phyloP scores from a whole-genome alignment of 2,113 vertebrate species.

The Mastomys natalensis region DNA sequence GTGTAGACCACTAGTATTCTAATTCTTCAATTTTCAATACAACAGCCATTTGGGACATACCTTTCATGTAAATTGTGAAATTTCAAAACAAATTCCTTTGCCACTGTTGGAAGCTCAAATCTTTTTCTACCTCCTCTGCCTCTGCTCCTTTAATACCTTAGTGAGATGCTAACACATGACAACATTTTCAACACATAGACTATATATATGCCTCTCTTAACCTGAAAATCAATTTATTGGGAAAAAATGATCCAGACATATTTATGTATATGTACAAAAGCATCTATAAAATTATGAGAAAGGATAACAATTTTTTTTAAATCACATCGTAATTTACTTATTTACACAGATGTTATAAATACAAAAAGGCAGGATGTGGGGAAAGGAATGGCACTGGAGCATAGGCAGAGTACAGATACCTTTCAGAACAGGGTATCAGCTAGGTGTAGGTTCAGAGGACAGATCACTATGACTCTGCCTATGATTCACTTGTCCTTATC shows the following conservation, averaged over 20 bases:
- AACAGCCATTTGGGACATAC: neutral
- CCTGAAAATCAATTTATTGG: neutral
- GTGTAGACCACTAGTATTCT: neutral
- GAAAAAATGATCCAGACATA: neutral
- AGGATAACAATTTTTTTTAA: too few species aligned
- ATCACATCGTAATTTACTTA: too few species aligned
- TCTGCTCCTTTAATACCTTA: neutral
- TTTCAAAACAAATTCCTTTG: neutral
- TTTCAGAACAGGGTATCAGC: too few species aligned
- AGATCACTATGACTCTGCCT: too few species aligned
- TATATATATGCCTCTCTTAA: neutral
- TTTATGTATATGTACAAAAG: neutral
- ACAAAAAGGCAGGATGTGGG: too few species aligned
- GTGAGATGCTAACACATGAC: accelerated
- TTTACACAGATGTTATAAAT: too few species aligned
- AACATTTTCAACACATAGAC: neutral
- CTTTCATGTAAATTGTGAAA: neutral
- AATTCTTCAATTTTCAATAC: too few species aligned
- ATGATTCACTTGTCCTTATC: too few species aligned
- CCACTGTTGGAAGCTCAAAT: neutral
- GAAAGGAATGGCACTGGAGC: too few species aligned
- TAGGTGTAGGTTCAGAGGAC: too few species aligned
- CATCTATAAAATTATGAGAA: neutral
- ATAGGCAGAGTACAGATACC: too few species aligned
- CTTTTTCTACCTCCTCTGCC: neutral